Percentiles rank a stretch among this genome's conserved stretches.
Evolutionary conservation across 2,888 invertebrate species (phyloP).

Genomic region (Pollenia amentaria): DNA sequence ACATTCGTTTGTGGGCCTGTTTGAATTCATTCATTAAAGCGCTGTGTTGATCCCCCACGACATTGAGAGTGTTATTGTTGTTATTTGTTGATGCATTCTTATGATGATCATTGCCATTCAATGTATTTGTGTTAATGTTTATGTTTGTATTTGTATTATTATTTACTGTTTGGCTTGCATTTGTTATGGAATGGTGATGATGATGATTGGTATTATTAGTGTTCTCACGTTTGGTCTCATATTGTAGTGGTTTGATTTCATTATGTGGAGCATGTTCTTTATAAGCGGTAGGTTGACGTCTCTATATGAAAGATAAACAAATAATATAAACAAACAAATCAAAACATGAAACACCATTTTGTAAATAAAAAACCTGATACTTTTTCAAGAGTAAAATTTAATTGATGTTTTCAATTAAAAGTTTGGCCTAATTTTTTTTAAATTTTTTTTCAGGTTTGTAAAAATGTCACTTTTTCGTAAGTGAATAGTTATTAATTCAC

Average conservation of each 20-base stretch:
- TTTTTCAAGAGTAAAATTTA: no score
- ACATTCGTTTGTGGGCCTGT: constrained; percentile 95
- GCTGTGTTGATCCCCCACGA: constrained; percentile 87
- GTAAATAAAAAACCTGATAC: not conserved
- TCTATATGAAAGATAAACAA: constrained; percentile 42
- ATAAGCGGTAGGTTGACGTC: constrained; percentile 56
- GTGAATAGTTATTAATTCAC: no score
- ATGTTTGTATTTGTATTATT: not conserved
- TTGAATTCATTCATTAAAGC: constrained; percentile 96
- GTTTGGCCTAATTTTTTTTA: constrained; percentile 3
- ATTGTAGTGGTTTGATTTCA: constrained; percentile 58
- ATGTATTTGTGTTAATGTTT: constrained; percentile 1
- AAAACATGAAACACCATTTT: constrained; percentile 17
- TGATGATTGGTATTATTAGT: constrained; percentile 46
- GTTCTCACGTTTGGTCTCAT: constrained; percentile 62
- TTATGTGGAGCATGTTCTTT: constrained; percentile 57
- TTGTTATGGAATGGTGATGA: constrained; percentile 30
- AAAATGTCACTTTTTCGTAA: no score
- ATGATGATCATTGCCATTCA: constrained; percentile 46
- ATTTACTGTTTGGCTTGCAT: constrained; percentile 38
- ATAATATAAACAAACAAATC: constrained; percentile 10
- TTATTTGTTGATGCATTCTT: constrained; percentile 52
- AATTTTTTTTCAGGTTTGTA: not conserved
- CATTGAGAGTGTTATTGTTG: constrained; percentile 66
- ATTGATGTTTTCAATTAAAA: no score